Conservation (phyloP, 2,113 vertebrate species). For the Balaeniceps rex region DNA sequence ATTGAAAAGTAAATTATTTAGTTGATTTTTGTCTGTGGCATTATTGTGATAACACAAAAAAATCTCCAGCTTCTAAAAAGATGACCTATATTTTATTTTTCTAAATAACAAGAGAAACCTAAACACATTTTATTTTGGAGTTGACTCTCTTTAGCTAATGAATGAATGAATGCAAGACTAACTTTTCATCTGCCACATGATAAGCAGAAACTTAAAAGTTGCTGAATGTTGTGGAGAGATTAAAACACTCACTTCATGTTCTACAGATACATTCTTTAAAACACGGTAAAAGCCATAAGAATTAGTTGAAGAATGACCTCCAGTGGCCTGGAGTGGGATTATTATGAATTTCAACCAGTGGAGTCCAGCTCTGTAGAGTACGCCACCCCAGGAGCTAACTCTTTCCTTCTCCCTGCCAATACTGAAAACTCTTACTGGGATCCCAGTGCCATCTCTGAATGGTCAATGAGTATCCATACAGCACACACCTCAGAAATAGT, state of each 20-base stretch:
- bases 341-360: conserved; percentile 79
- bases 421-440: conserved; percentile 62
- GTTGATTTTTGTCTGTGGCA: not conserved
- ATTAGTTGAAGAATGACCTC: conserved; percentile 83
- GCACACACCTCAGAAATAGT: conserved; percentile 72
- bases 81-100: not conserved
- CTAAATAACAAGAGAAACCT: not conserved
- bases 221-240: conserved; percentile 35
- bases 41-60: not conserved
- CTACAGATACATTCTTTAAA: conserved; percentile 67
- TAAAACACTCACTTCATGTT: conserved; percentile 69
- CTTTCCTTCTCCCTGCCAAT: conserved; percentile 66
- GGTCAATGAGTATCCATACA: conserved; percentile 79
- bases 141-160: not conserved
- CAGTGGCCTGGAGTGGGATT: conserved; percentile 87
- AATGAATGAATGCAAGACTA: not conserved
- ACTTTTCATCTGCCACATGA: not conserved
- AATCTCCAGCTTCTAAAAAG: not conserved
- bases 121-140: not conserved
- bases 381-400: conserved; percentile 65
- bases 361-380: conserved; percentile 75
- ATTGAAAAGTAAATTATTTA: not conserved
- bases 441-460: conserved; percentile 74
- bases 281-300: conserved; percentile 48
- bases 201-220: not conserved